A percentile compares a stretch with the other conserved stretches of the same genome.
phyloP scores from a whole-genome alignment of 2,888 invertebrate genomes.

The Thysanoteuthis rhombus region DNA sequence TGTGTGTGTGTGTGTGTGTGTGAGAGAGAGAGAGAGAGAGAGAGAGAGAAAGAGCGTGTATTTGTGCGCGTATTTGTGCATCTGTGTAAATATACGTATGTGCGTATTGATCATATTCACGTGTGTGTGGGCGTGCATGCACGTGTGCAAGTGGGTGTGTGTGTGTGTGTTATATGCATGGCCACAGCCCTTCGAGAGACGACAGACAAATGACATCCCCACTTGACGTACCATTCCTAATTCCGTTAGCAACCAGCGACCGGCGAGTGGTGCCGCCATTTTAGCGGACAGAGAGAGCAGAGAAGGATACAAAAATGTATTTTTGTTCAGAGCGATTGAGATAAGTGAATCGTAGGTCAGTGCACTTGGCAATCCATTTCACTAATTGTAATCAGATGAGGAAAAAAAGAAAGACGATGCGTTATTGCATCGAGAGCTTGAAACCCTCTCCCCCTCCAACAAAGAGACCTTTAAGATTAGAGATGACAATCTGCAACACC shows the following conservation, averaged over 20 bases:
- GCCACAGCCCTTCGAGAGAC: background rate
- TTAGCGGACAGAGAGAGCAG: background rate
- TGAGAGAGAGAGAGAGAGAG: no score
- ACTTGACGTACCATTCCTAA: background rate
- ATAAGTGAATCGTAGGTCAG: background rate
- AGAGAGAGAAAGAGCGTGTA: no score
- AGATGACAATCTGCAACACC: no score
- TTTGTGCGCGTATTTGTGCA: no score
- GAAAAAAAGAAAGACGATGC: background rate
- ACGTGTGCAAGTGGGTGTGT: background rate
- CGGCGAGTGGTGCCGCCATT: background rate
- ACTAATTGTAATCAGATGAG: background rate
- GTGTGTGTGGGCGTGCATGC: background rate
- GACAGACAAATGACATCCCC: no score
- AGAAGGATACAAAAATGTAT: background rate
- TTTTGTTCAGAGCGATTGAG: background rate
- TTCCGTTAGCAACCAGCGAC: background rate
- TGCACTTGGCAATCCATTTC: background rate
- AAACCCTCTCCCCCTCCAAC: no score
- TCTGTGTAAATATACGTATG: background rate
- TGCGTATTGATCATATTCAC: no score
- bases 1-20: background rate
- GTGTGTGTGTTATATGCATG: background rate
- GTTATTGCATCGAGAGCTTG: no score
- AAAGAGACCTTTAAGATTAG: no score